phyloP scores from a whole-genome alignment of 1,140 invertebrate species.

The Lepidurus couesii region DNA sequence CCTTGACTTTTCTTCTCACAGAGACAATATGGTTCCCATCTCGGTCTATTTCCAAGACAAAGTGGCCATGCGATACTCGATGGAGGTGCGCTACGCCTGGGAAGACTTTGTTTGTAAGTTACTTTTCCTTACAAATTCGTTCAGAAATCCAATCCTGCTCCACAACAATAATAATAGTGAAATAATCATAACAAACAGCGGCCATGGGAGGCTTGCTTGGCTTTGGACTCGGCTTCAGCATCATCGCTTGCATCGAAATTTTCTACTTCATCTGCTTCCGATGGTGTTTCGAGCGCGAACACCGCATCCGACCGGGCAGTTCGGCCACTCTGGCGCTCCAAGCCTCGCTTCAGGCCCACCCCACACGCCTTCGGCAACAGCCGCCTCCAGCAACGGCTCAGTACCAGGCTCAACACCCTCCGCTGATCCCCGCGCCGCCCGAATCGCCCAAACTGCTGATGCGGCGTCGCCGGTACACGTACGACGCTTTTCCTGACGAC shows the following conservation, averaged over 20 bases:
- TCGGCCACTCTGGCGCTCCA: neutral
- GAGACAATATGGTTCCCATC: neutral
- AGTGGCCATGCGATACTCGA: neutral
- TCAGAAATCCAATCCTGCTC: neutral
- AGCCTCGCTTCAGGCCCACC: neutral
- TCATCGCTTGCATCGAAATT: constrained; percentile 31
- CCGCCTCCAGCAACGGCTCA: neutral
- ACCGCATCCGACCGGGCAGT: neutral
- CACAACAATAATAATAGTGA: no score
- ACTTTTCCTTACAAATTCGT: neutral
- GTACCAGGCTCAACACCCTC: neutral
- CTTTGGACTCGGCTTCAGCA: constrained; percentile 30
- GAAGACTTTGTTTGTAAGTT: neutral
- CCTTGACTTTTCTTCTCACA: neutral
- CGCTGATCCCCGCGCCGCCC: neutral
- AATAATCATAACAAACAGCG: neutral
- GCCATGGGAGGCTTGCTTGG: constrained; percentile 31
- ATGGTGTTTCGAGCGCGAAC: constrained; percentile 26
- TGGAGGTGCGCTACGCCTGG: neutral
- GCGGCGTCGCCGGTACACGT: neutral
- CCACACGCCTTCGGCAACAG: neutral
- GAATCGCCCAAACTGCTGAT: neutral
- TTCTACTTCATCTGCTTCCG: constrained; percentile 33
- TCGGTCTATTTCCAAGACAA: neutral
- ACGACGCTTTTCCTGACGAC: neutral